Percentiles rank a stretch among this genome's conserved stretches.
Evolutionary conservation across 2,797 vertebrate species (phyloP).

Genomic region (Crotalus adamanteus): DNA sequence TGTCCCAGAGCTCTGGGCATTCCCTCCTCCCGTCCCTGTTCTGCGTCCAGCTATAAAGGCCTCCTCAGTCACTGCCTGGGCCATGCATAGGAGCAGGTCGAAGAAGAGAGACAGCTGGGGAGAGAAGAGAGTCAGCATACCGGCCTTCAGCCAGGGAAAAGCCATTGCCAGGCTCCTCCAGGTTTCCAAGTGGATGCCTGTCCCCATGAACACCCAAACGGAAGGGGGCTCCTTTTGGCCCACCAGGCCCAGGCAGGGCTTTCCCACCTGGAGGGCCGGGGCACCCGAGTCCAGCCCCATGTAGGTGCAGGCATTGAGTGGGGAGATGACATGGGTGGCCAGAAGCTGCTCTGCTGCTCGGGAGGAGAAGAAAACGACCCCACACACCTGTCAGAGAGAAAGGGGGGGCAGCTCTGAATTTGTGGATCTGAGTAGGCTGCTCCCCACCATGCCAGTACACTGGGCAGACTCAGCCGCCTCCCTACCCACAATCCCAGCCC

Average conservation of each 20-base stretch:
- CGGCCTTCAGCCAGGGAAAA: neutral
- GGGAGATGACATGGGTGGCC: conserved; percentile 85
- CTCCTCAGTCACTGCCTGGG: conserved; percentile 72
- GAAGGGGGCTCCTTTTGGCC: neutral
- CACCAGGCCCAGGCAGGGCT: neutral
- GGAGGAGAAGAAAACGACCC: conserved; percentile 87
- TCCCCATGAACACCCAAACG: neutral
- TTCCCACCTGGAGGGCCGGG: conserved; percentile 85
- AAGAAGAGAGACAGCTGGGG: conserved; percentile 90
- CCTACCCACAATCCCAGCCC: too few relatives aligned
- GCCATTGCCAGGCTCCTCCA: neutral
- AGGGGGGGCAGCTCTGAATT: neutral
- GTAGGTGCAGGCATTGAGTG: conserved; percentile 93
- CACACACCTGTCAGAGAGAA: conserved; percentile 80
- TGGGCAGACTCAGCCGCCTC: neutral
- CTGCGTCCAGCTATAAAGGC: conserved; percentile 75
- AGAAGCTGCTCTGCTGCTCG: conserved; percentile 85
- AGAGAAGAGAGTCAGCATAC: neutral
- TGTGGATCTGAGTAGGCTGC: too few relatives aligned
- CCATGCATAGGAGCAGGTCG: conserved; percentile 91
- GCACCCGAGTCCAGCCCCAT: conserved; percentile 93
- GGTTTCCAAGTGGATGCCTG: neutral
- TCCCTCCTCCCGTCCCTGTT: conserved; percentile 54
- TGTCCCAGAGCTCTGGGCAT: conserved; percentile 38
- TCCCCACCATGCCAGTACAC: neutral